phyloP scores from a whole-genome alignment of 2,888 invertebrate genomes.

The Lasioglossum pauxillum region DNA sequence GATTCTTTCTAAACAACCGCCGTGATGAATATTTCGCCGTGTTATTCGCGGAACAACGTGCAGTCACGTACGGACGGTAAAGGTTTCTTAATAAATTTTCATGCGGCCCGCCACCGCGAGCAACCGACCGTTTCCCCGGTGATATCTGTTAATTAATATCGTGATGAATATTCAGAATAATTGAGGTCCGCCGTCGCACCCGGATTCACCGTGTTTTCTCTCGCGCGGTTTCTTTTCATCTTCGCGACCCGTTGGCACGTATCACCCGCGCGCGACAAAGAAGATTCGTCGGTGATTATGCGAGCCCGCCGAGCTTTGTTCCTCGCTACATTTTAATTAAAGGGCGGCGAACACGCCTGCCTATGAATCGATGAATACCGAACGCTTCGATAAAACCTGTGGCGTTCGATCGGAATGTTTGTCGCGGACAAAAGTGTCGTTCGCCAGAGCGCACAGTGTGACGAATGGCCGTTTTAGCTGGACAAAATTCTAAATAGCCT shows the following conservation, averaged over 20 bases:
- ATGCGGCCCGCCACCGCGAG: conserved; percentile 7
- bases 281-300: conserved; percentile 9
- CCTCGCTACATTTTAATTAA: conserved; percentile 34
- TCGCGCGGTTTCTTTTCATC: conserved; percentile 13
- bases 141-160: conserved; percentile 48
- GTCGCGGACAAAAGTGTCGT: background rate
- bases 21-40: conserved; percentile 6
- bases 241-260: background rate
- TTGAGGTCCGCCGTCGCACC: background rate
- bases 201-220: conserved; percentile 1
- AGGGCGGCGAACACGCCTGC: conserved; percentile 11
- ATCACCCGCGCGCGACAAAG: background rate
- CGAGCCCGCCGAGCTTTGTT: conserved; percentile 2
- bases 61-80: background rate
- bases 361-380: conserved; percentile 25
- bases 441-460: too few relatives aligned
- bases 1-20: conserved; percentile 21
- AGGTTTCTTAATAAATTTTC: conserved; percentile 41
- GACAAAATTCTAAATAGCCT: too few relatives aligned
- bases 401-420: conserved; percentile 1
- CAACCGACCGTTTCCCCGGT: conserved; percentile 1
- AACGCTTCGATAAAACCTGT: conserved; percentile 14
- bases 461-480: too few relatives aligned
- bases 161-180: conserved; percentile 49
- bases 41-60: background rate